Percentiles rank a stretch among this genome's conserved stretches.
Conservation (phyloP, 2,888 invertebrate genomes). For the Drosophila nigricruria region DNA sequence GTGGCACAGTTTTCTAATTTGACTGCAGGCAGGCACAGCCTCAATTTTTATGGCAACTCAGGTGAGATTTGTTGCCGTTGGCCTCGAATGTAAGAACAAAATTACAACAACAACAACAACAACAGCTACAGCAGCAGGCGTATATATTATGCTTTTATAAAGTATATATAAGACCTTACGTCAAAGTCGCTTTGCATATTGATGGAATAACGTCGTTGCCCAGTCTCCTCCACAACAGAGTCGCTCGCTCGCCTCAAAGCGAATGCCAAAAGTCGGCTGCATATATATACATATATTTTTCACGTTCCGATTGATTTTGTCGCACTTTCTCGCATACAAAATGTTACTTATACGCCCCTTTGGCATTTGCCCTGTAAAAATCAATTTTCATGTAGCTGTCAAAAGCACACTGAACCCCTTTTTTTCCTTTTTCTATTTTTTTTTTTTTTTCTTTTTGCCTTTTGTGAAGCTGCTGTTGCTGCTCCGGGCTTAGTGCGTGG, state of each 20-base stretch:
- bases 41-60: slow-evolving; percentile 73
- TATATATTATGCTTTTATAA: slow-evolving; percentile 18
- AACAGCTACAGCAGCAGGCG: slow-evolving; percentile 1
- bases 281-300: slow-evolving; percentile 9
- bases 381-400: slow-evolving; percentile 76
- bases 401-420: slow-evolving; percentile 62
- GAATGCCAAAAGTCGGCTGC: slow-evolving; percentile 36
- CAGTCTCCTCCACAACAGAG: slow-evolving; percentile 9
- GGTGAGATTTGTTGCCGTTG: slow-evolving; percentile 70
- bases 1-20: slow-evolving; percentile 78
- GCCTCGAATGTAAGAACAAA: slow-evolving; percentile 44
- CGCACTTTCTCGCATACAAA: slow-evolving; percentile 43
- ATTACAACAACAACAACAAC: slow-evolving; percentile 13
- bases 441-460: background rate
- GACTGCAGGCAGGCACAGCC: slow-evolving; percentile 51
- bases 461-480: slow-evolving; percentile 1
- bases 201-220: slow-evolving; percentile 51
- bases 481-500: slow-evolving; percentile 15
- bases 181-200: slow-evolving; percentile 67
- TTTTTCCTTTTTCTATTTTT: background rate
- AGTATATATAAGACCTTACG: slow-evolving; percentile 49
- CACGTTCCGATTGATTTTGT: slow-evolving; percentile 45
- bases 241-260: slow-evolving; percentile 23
- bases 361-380: slow-evolving; percentile 57
- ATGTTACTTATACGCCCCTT: slow-evolving; percentile 49